phyloP scores from a whole-genome alignment of 2,797 vertebrate species.

The Tenualosa ilisha region DNA sequence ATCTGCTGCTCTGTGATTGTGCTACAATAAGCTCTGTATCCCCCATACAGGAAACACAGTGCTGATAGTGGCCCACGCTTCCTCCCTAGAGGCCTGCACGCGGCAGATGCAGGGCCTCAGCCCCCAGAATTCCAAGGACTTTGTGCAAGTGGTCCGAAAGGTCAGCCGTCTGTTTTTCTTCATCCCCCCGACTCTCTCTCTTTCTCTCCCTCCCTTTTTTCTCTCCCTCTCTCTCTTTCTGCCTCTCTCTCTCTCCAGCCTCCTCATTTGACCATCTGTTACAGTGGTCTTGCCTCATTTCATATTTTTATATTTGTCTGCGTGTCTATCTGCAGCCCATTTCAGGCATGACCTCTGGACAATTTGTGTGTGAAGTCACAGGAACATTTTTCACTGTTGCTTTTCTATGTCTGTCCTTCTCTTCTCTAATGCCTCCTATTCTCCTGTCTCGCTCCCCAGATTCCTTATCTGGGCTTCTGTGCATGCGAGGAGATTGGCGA shows the following conservation, averaged over 20 bases:
- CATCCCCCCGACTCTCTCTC: background rate
- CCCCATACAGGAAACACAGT: constrained; percentile 87
- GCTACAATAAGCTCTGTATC: constrained; percentile 49
- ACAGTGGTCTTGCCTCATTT: background rate
- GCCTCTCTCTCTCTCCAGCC: background rate
- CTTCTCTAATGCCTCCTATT: background rate
- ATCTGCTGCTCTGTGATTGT: constrained; percentile 44
- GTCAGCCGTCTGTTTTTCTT: constrained; percentile 64
- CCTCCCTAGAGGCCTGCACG: constrained; percentile 96
- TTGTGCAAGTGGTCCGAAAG: constrained; percentile 98
- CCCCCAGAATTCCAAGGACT: constrained; percentile 97
- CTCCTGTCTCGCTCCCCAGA: constrained; percentile 69
- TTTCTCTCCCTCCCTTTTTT: background rate
- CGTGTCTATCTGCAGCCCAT: background rate
- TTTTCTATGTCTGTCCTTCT: no score
- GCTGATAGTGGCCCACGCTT: constrained; percentile 96
- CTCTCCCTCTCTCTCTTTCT: background rate
- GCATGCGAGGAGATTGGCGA: constrained; percentile 95
- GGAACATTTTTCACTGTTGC: no score
- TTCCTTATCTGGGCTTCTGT: constrained; percentile 97
- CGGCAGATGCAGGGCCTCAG: constrained; percentile 95
- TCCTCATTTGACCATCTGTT: background rate
- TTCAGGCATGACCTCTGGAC: no score
- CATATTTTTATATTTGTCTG: background rate
- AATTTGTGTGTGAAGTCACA: background rate